Percentiles rank a stretch among this genome's conserved stretches.
Evolutionary conservation across 2,113 vertebrate genomes (phyloP).

Genomic region (Tupaia tana): DNA sequence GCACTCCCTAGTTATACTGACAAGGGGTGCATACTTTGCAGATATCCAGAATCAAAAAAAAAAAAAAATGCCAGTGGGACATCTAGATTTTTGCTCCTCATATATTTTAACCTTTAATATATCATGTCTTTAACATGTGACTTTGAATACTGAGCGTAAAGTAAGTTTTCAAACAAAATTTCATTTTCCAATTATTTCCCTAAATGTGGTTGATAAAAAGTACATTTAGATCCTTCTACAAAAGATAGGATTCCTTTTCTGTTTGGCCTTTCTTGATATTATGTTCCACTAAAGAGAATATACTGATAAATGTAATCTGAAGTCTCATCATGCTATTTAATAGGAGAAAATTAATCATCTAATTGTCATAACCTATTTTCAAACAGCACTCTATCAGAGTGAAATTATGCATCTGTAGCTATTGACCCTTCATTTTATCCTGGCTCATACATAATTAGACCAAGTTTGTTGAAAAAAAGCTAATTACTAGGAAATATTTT

Average conservation of each 20-base stretch:
- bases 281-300: conserved; percentile 85
- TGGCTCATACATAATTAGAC: conserved; percentile 88
- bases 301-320: conserved; percentile 88
- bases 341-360: conserved; percentile 90
- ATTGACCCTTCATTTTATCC: conserved; percentile 90
- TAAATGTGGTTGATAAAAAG: conserved; percentile 54
- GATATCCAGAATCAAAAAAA: conserved; percentile 87
- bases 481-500: conserved; percentile 87
- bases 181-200: conserved; percentile 80
- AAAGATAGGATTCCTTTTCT: conserved; percentile 76
- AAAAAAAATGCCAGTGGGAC: conserved; percentile 81
- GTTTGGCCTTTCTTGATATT: conserved; percentile 73
- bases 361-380: conserved; percentile 90
- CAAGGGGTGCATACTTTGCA: conserved; percentile 87
- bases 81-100: conserved; percentile 77
- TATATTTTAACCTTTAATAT: conserved; percentile 67
- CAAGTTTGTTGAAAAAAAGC: conserved; percentile 86
- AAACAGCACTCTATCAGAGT: conserved; percentile 89
- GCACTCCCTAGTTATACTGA: conserved; percentile 93
- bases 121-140: conserved; percentile 62
- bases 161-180: conserved; percentile 81
- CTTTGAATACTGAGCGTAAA: conserved; percentile 68
- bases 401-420: conserved; percentile 90
- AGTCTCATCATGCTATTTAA: conserved; percentile 88
- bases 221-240: conserved; percentile 39